These are phyloP conservation scores for Helobdella robusta DNA, from an alignment of 2,888 invertebrate species.

Conservation along the genomic window DNA sequence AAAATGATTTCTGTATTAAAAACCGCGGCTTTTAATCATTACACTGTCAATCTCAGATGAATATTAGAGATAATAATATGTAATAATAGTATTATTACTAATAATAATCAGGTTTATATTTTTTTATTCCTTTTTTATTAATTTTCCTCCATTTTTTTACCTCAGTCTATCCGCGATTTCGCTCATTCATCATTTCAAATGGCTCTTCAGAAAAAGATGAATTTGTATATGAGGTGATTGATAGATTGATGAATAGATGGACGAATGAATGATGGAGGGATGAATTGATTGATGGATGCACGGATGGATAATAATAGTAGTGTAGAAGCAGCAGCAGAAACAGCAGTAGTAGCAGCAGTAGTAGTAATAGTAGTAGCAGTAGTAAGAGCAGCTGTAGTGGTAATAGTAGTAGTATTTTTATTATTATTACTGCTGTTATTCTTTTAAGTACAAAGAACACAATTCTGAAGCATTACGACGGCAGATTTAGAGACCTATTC, in stretches of 20 bases:
- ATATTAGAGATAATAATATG: too few species aligned
- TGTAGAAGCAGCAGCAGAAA: too few species aligned
- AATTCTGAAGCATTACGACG: constrained; percentile 89
- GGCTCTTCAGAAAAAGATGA: constrained; percentile 73
- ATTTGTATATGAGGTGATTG: constrained; percentile 66
- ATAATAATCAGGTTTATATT: neutral
- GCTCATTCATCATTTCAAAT: constrained; percentile 88
- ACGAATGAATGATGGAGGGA: too few species aligned
- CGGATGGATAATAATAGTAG: too few species aligned
- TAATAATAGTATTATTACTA: neutral
- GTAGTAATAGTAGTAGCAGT: neutral
- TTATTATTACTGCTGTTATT: constrained; percentile 10
- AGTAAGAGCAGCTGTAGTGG: neutral
- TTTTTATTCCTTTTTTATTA: neutral
- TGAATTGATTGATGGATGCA: too few species aligned
- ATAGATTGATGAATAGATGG: too few species aligned
- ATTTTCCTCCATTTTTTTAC: too few species aligned
- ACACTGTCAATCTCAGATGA: too few species aligned
- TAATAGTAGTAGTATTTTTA: neutral
- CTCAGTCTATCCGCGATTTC: constrained; percentile 63
- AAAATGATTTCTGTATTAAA: too few species aligned
- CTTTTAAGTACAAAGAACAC: constrained; percentile 77
- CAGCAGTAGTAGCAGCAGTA: too few species aligned
- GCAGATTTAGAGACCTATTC: constrained; percentile 92
- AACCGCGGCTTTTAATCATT: too few species aligned